Percentiles rank a stretch among this genome's conserved stretches.
phyloP scores from a whole-genome alignment of 2,888 invertebrate species.

The Chrysolina americana region DNA sequence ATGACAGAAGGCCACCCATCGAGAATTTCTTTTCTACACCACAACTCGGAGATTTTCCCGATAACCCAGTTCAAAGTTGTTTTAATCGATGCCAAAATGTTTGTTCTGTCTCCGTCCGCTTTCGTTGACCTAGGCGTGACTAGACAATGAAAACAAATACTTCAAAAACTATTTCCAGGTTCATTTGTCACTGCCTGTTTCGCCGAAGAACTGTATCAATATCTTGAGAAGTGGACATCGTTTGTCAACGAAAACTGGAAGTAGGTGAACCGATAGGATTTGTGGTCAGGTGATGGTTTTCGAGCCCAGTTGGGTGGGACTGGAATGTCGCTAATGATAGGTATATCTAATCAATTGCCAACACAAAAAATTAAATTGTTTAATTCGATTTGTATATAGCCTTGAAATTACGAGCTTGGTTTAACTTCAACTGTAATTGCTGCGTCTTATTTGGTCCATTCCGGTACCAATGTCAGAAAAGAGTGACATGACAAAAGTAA shows the following conservation, averaged over 20 bases:
- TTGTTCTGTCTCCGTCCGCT: constrained; percentile 18
- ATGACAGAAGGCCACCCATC: constrained; percentile 20
- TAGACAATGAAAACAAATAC: constrained; percentile 26
- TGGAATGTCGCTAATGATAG: constrained; percentile 9
- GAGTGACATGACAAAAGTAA: too few relatives aligned
- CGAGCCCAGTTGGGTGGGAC: background rate
- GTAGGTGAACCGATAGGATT: constrained; percentile 14
- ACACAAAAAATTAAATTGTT: background rate
- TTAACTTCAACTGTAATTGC: too few relatives aligned
- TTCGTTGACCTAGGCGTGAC: constrained; percentile 24
- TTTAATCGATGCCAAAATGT: constrained; percentile 30
- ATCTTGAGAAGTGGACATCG: constrained; percentile 11
- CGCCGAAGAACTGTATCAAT: constrained; percentile 27
- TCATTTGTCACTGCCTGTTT: constrained; percentile 31
- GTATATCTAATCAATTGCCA: background rate
- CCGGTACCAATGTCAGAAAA: too few relatives aligned
- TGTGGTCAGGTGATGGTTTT: constrained; percentile 20
- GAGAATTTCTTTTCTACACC: constrained; percentile 10
- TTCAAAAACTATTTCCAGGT: constrained; percentile 13
- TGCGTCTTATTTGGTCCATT: too few relatives aligned
- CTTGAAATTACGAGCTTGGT: too few relatives aligned
- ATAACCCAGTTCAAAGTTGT: constrained; percentile 18
- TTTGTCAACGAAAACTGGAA: constrained; percentile 26
- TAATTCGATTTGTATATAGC: too few relatives aligned
- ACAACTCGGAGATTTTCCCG: constrained; percentile 17